phyloP scores from a whole-genome alignment of 1,140 invertebrate genomes.

The Pseudomyrmex concolor region DNA sequence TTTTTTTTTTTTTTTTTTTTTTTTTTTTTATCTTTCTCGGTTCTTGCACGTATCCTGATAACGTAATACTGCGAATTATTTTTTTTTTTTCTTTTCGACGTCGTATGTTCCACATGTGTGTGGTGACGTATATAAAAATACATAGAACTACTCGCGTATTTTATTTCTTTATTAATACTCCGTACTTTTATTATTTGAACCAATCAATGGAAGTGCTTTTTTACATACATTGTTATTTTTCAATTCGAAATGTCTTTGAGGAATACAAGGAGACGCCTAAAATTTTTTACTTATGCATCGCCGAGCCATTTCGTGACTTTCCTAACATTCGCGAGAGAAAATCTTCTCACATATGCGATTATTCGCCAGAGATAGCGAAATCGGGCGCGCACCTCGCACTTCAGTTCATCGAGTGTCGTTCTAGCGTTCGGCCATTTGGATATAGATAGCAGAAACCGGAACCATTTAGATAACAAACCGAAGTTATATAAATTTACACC shows the following conservation, averaged over 20 bases:
- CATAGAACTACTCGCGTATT: too few relatives aligned
- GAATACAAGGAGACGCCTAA: neutral
- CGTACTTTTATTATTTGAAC: too few relatives aligned
- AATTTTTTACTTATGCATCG: too few relatives aligned
- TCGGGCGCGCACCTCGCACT: neutral
- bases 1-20: slow-evolving; percentile 2
- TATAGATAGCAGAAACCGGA: slow-evolving; percentile 7
- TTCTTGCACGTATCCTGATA: neutral
- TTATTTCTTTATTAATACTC: too few relatives aligned
- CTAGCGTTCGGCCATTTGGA: neutral
- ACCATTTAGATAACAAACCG: slow-evolving; percentile 22
- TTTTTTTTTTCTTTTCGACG: too few relatives aligned
- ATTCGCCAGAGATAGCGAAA: slow-evolving; percentile 1
- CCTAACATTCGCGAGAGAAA: neutral
- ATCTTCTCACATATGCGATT: neutral
- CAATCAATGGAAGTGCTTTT: too few relatives aligned
- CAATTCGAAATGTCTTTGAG: neutral
- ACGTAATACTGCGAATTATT: neutral
- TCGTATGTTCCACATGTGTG: too few relatives aligned
- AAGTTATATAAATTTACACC: slow-evolving; percentile 17
- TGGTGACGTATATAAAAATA: too few relatives aligned
- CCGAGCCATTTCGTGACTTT: too few relatives aligned
- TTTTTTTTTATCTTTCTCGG: neutral
- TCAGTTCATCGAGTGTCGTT: slow-evolving; percentile 24
- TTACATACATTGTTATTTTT: too few relatives aligned